A percentile compares a stretch with the other conserved stretches of the same genome.
These are phyloP conservation scores for Cylloceria caligata DNA, from an alignment of 2,888 invertebrate species.

Conservation along the genomic window DNA sequence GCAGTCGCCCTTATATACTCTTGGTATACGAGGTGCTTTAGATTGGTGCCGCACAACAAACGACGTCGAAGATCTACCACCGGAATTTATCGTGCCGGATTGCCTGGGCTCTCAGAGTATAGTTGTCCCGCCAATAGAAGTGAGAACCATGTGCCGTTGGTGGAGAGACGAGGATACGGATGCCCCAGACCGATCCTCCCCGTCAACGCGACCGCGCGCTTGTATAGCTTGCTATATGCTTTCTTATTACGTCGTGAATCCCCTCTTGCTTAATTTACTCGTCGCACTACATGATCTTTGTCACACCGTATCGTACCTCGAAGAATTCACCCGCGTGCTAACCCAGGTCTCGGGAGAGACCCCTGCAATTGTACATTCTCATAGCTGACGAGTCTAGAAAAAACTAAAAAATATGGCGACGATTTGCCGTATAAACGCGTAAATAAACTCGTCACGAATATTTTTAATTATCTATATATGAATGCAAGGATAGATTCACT, in stretches of 20 bases:
- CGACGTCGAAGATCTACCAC: neutral
- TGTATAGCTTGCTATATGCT: neutral
- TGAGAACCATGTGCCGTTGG: slow-evolving; percentile 8
- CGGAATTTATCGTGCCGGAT: neutral
- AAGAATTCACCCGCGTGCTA: neutral
- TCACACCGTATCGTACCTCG: neutral
- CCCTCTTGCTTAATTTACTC: slow-evolving; percentile 9
- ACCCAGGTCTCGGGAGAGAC: neutral
- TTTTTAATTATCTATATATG: too few relatives aligned
- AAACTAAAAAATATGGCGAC: too few relatives aligned
- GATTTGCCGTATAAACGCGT: too few relatives aligned
- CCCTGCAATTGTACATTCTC: neutral
- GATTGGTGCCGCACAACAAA: neutral
- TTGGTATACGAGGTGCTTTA: slow-evolving; percentile 13
- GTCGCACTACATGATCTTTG: neutral
- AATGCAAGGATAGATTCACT: too few relatives aligned
- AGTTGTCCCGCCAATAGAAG: slow-evolving; percentile 2
- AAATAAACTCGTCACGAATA: too few relatives aligned
- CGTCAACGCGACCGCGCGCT: neutral
- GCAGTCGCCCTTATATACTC: slow-evolving; percentile 64
- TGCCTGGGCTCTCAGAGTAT: neutral
- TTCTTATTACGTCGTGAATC: slow-evolving; percentile 8
- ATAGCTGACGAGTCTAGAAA: neutral
- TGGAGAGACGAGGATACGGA: neutral
- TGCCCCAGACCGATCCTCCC: slow-evolving; percentile 3